phyloP scores from a whole-genome alignment of 2,797 vertebrate genomes.

The Sebastes reedi region DNA sequence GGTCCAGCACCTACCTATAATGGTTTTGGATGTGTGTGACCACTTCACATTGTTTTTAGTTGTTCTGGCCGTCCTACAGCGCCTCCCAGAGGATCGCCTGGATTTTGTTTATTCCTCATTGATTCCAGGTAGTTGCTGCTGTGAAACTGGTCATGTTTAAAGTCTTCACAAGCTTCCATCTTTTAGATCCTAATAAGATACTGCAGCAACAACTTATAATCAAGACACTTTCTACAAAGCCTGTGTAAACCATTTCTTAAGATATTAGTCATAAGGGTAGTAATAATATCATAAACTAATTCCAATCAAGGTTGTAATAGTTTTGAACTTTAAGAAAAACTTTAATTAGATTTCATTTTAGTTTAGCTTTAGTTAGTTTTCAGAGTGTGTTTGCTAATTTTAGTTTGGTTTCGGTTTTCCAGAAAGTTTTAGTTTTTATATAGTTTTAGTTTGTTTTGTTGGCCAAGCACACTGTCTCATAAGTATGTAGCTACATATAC shows the following conservation, averaged over 20 bases:
- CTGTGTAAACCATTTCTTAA: not conserved
- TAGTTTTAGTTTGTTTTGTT: too few relatives aligned
- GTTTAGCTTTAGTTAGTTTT: too few relatives aligned
- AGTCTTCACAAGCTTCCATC: not conserved
- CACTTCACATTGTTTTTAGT: not conserved
- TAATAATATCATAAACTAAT: not conserved
- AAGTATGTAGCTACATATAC: too few relatives aligned
- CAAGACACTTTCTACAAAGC: not conserved
- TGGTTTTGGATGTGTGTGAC: too few relatives aligned
- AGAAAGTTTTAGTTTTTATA: too few relatives aligned
- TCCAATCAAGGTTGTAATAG: too few relatives aligned
- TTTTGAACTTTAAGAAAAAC: too few relatives aligned
- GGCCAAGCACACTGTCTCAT: too few relatives aligned
- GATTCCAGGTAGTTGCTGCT: not conserved
- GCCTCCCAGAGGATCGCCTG: not conserved
- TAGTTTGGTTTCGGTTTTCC: too few relatives aligned
- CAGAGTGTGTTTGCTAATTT: too few relatives aligned
- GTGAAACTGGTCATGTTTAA: not conserved
- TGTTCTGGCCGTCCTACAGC: not conserved
- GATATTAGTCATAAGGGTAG: not conserved
- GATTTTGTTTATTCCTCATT: not conserved
- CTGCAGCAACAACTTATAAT: not conserved
- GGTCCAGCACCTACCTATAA: accelerated
- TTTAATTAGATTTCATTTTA: too few relatives aligned
- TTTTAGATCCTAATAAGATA: not conserved